These are phyloP conservation scores for Micrasema longulum DNA, from an alignment of 1,140 invertebrate species.

Conservation along the genomic window DNA sequence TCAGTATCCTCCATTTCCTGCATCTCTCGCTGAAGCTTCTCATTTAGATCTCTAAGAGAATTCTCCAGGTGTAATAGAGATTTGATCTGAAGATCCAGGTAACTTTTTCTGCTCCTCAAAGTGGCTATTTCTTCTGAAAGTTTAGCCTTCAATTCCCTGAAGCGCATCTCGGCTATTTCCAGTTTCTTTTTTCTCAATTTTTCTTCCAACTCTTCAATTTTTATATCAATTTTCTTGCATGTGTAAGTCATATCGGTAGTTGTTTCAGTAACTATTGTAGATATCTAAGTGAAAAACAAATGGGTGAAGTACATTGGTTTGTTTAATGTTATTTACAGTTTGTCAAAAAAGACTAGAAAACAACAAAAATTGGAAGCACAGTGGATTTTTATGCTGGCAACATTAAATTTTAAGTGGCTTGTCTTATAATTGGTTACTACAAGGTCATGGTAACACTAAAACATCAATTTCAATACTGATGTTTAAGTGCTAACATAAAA, in stretches of 20 bases:
- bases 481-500: too few species aligned
- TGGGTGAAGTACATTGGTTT: neutral
- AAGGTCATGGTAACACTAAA: too few species aligned
- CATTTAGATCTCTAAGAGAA: slow-evolving; percentile 14
- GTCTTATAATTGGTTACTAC: too few species aligned
- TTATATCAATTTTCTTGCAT: slow-evolving; percentile 18
- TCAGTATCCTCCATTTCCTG: slow-evolving; percentile 31
- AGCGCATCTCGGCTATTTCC: slow-evolving; percentile 12
- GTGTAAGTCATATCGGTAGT: slow-evolving; percentile 6
- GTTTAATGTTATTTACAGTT: neutral
- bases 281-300: slow-evolving; percentile 16
- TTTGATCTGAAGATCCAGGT: slow-evolving; percentile 26
- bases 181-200: slow-evolving; percentile 24
- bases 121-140: slow-evolving; percentile 8
- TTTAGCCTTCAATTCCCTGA: slow-evolving; percentile 24
- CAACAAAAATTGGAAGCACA: too few species aligned
- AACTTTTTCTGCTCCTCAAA: slow-evolving; percentile 21
- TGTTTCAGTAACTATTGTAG: slow-evolving; percentile 11
- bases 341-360: too few species aligned
- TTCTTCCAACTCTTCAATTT: slow-evolving; percentile 27
- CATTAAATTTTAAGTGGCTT: too few species aligned
- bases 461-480: too few species aligned
- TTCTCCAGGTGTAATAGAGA: slow-evolving; percentile 21
- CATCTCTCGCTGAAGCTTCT: slow-evolving; percentile 11
- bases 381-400: too few species aligned